Percentiles rank a stretch among this genome's conserved stretches.
phyloP scores from a whole-genome alignment of 2,888 invertebrate genomes.

The Harpalus rubripes region DNA sequence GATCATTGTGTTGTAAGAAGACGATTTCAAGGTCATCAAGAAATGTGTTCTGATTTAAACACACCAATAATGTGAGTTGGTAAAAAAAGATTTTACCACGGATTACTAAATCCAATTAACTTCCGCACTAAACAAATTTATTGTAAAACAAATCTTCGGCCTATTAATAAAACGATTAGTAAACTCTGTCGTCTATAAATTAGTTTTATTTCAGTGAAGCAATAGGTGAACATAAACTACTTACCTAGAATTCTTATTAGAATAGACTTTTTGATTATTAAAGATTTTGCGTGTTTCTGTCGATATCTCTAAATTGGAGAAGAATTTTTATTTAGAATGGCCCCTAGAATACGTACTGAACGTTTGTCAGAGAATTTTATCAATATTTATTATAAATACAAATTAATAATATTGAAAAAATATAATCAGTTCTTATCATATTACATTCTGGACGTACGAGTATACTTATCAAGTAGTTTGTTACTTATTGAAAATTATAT shows the following conservation, averaged over 20 bases:
- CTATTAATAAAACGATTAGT: slow-evolving; percentile 51
- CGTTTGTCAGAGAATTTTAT: too few species aligned
- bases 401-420: too few species aligned
- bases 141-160: slow-evolving; percentile 51
- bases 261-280: too few species aligned
- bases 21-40: slow-evolving; percentile 14
- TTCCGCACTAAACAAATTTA: slow-evolving; percentile 34
- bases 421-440: too few species aligned
- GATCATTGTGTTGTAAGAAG: not conserved
- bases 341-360: too few species aligned
- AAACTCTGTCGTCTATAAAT: slow-evolving; percentile 47
- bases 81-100: slow-evolving; percentile 43
- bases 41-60: slow-evolving; percentile 19
- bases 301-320: too few species aligned
- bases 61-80: not conserved
- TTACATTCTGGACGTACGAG: too few species aligned
- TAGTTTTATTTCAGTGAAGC: slow-evolving; percentile 46
- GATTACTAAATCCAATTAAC: slow-evolving; percentile 52
- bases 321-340: too few species aligned
- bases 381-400: too few species aligned
- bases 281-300: too few species aligned
- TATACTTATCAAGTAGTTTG: not conserved
- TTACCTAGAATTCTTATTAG: too few species aligned
- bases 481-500: not conserved
- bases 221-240: too few species aligned